Base-by-base conservation (phyloP, 2,888 invertebrate species). In the Agrenia bidenticulata region DNA sequence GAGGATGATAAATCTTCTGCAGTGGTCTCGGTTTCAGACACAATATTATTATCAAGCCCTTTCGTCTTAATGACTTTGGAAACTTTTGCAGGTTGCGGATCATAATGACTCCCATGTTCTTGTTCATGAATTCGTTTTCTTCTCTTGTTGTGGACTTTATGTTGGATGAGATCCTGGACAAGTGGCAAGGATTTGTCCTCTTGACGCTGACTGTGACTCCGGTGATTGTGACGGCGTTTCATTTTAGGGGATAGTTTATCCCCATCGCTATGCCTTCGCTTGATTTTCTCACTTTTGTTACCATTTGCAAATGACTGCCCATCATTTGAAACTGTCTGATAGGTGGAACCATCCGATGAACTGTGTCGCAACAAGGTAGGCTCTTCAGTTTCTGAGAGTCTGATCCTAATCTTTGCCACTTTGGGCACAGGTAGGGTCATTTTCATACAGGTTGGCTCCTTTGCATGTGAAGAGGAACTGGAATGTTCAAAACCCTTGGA, bases 1-100 rank as follows among this genome's bases (percentile, higher is more conserved):
- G 45, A 57, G 51, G 57, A 55, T n/a, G 51, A 55, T 55, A 27
- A 55, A 55, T 55, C 55, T 27, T 27, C 24, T 23, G 21, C 19
- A 45, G 45, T 45, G 45, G 15, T 9, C n/a, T 17, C 5, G 45
- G 15, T 45, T 45, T 5, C 45, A 45, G n/a, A 15, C 9, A 17
- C 19, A 4, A 15, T 45, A 45, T 45, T 45, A 19, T 17, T 45
- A 17, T 45, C 19, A 45, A 19, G 45, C n/a, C n/a, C 45, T 15
- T 11, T 45, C 15, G 45, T 17, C 45, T 17, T 15, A 45, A 45
- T 45, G 32, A 11, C 32, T 32, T 32, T 32, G 11, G 32, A 32
- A 32, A 7, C 32, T 32, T 32, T 32, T 32, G 32, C 11, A 32
- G 32, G 32, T 7, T 7, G 11, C 5, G 11, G 32, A 32, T 32